phyloP scores from a whole-genome alignment of 2,113 vertebrate genomes.

The Tauraco erythrolophus region DNA sequence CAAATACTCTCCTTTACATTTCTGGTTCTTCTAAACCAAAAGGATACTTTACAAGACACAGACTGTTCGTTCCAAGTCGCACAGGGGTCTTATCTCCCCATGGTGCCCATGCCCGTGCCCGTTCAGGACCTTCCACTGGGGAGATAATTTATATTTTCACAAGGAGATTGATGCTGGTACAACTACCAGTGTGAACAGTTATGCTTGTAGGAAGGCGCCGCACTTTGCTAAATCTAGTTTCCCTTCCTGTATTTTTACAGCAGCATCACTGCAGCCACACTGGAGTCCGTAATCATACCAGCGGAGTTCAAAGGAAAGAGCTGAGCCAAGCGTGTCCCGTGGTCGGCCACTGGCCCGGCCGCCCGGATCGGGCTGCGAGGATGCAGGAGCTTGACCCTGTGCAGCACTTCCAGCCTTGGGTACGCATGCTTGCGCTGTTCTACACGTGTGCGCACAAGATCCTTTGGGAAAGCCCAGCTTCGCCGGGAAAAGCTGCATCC shows the following conservation, averaged over 20 bases:
- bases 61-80: not conserved
- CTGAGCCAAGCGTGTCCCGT: not conserved
- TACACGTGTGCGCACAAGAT: not conserved
- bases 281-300: not conserved
- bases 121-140: not conserved
- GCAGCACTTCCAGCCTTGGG: not conserved
- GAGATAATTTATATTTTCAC: not conserved
- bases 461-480: not conserved
- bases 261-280: not conserved
- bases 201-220: not conserved
- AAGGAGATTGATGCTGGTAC: not conserved
- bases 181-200: not conserved
- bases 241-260: not conserved
- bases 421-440: not conserved
- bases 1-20: conserved; percentile 1
- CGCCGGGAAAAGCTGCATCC: not conserved
- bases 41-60: not conserved
- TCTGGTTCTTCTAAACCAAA: not conserved
- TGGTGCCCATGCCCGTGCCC: not conserved
- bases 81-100: not conserved
- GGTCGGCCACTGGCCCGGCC: not conserved
- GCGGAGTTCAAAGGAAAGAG: not conserved
- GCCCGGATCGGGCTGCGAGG: rapidly evolving
- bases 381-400: not conserved
- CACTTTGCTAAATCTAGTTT: not conserved